These are phyloP conservation scores for Proteles cristata DNA, from an alignment of 2,113 vertebrate genomes.

Conservation along the genomic window DNA sequence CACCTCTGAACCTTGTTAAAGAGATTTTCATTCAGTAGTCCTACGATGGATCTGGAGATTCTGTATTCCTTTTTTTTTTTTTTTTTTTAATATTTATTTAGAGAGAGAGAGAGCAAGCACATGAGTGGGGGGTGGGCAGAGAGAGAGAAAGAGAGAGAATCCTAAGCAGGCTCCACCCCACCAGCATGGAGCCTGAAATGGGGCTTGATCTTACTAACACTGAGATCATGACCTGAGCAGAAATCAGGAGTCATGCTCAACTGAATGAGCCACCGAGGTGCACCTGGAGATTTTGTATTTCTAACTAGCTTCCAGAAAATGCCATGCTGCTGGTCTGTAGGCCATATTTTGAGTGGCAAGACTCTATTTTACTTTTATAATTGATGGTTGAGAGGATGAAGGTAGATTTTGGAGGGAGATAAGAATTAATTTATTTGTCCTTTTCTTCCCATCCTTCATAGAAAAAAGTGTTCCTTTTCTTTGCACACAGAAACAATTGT, in stretches of 20 bases:
- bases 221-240: too few relatives aligned
- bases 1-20: background rate
- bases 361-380: background rate
- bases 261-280: too few relatives aligned
- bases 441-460: background rate
- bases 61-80: background rate
- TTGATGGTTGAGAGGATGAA: background rate
- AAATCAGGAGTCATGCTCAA: too few relatives aligned
- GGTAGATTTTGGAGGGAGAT: background rate
- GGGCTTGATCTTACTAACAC: too few relatives aligned
- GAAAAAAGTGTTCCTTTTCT: background rate
- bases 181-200: too few relatives aligned
- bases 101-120: too few relatives aligned
- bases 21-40: background rate
- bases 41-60: background rate
- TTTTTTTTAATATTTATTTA: too few relatives aligned
- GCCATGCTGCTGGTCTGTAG: accelerated
- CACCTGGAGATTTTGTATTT: background rate
- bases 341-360: background rate
- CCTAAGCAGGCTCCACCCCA: too few relatives aligned
- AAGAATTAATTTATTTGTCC: background rate
- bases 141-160: too few relatives aligned
- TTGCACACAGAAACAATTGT: background rate
- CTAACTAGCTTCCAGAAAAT: background rate
- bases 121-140: too few relatives aligned